Evolutionary conservation across 1,140 invertebrate genomes (phyloP).

Genomic region (Eumeta japonica): DNA sequence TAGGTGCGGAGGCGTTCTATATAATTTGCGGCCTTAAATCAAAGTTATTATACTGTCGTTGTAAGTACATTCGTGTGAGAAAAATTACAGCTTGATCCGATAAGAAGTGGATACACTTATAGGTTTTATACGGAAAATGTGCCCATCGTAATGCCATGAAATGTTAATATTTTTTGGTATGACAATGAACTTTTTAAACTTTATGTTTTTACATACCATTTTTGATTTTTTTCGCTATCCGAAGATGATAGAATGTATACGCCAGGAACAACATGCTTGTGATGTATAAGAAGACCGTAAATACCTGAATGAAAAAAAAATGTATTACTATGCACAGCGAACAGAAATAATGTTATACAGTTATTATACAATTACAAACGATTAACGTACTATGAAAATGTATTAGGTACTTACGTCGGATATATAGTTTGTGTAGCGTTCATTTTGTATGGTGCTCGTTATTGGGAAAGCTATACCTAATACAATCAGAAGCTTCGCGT

Average conservation of each 20-base stretch:
- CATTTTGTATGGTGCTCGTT: constrained; percentile 51
- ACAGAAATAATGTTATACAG: neutral
- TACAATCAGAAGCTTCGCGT: constrained; percentile 53
- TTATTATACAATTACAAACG: neutral
- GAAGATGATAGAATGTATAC: constrained; percentile 44
- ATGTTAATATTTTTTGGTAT: neutral
- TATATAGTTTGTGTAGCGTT: constrained; percentile 34
- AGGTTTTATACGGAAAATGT: too few relatives aligned
- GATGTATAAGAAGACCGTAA: constrained; percentile 45
- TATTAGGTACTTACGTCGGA: constrained; percentile 38
- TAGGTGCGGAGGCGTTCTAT: too few relatives aligned
- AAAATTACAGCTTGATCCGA: too few relatives aligned
- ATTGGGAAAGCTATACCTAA: constrained; percentile 46
- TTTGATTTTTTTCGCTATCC: constrained; percentile 29
- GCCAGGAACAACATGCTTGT: constrained; percentile 40
- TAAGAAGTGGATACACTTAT: too few relatives aligned
- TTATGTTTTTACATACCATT: constrained; percentile 23
- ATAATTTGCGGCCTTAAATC: too few relatives aligned
- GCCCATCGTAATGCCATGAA: too few relatives aligned
- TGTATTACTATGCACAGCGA: constrained; percentile 14
- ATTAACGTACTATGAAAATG: neutral
- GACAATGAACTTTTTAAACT: neutral
- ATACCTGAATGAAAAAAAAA: constrained; percentile 25
- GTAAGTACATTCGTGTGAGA: too few relatives aligned
- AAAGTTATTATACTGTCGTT: too few relatives aligned